Evolutionary conservation across 2,888 invertebrate genomes (phyloP).

Genomic region (Gasteruption jaculator): DNA sequence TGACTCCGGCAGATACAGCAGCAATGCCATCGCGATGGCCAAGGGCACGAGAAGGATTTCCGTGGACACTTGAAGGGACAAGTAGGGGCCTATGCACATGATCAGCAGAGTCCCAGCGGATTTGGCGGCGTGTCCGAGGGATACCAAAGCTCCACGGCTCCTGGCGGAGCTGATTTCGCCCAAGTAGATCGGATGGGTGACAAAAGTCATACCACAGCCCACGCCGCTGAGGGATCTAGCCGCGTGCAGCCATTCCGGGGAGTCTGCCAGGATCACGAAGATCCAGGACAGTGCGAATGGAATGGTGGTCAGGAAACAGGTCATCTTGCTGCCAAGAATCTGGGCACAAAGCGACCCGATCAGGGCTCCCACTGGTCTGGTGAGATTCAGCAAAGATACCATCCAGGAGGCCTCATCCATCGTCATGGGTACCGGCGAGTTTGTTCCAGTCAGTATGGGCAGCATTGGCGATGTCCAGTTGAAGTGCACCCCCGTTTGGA

Average conservation of each 20-base stretch:
- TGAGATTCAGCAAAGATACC: slow-evolving; percentile 30
- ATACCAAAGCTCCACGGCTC: slow-evolving; percentile 35
- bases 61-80: slow-evolving; percentile 28
- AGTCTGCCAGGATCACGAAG: slow-evolving; percentile 25
- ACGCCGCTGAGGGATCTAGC: slow-evolving; percentile 28
- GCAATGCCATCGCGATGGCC: slow-evolving; percentile 25
- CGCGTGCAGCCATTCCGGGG: slow-evolving; percentile 28
- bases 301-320: slow-evolving; percentile 24
- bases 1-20: slow-evolving; percentile 34
- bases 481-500: slow-evolving; percentile 29
- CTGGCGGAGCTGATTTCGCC: slow-evolving; percentile 36
- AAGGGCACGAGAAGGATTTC: slow-evolving; percentile 29
- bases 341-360: slow-evolving; percentile 26
- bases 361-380: slow-evolving; percentile 29
- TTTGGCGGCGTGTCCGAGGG: slow-evolving; percentile 31
- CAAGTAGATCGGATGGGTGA: slow-evolving; percentile 34
- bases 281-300: slow-evolving; percentile 30
- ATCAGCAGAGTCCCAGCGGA: slow-evolving; percentile 33
- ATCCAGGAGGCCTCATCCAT: slow-evolving; percentile 33
- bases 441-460: slow-evolving; percentile 26
- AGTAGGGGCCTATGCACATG: slow-evolving; percentile 32
- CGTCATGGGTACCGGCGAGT: slow-evolving; percentile 26
- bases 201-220: slow-evolving; percentile 34
- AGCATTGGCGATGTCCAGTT: slow-evolving; percentile 36
- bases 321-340: slow-evolving; percentile 29